These are phyloP conservation scores for Phymorhynchus buccinoides DNA, from an alignment of 1,140 invertebrate species.

Conservation along the genomic window DNA sequence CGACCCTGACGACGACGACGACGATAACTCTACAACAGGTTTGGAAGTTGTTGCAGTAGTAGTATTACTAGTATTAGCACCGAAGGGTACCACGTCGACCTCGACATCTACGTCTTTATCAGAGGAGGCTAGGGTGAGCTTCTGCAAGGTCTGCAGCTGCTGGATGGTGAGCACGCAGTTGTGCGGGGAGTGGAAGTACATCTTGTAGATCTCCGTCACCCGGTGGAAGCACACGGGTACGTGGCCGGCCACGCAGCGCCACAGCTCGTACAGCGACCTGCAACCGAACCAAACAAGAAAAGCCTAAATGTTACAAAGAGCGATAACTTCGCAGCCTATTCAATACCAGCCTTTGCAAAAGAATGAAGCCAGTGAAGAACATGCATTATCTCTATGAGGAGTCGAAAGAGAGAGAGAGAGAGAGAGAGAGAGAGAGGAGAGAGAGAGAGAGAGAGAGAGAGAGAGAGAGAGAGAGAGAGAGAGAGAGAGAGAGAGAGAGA, in stretches of 20 bases:
- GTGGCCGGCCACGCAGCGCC: not conserved
- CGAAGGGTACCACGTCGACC: not conserved
- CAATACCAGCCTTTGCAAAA: too few species aligned
- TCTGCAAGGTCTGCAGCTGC: not conserved
- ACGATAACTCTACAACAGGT: not conserved
- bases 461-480: slow-evolving; percentile 5
- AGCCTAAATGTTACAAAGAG: too few species aligned
- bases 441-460: not conserved
- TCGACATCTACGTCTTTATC: not conserved
- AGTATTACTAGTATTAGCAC: too few species aligned
- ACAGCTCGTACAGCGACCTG: slow-evolving; percentile 14
- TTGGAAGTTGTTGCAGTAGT: too few species aligned
- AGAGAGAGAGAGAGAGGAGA: not conserved
- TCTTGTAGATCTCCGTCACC: slow-evolving; percentile 4
- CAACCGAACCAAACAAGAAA: not conserved
- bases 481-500: not conserved
- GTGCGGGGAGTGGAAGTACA: slow-evolving; percentile 23
- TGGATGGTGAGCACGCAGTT: not conserved
- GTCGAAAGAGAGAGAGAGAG: not conserved
- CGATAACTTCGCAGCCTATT: too few species aligned
- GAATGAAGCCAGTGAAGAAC: too few species aligned
- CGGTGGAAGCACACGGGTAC: not conserved
- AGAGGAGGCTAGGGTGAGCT: not conserved
- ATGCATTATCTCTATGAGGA: too few species aligned
- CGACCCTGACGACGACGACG: not conserved